These are phyloP conservation scores for Tipula vernalis DNA, from an alignment of 2,888 invertebrate genomes.

Conservation along the genomic window DNA sequence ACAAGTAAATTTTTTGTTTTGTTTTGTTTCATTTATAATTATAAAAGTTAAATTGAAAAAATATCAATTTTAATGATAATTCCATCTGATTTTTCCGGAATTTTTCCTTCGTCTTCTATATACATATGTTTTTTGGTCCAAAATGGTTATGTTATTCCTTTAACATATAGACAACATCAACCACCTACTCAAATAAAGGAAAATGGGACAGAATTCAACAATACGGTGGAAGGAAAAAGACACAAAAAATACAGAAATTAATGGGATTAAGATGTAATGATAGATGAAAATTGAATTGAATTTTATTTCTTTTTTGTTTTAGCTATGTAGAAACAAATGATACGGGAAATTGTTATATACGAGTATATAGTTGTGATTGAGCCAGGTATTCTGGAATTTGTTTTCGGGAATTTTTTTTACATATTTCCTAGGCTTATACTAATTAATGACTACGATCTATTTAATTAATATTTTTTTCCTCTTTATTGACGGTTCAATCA, in stretches of 20 bases:
- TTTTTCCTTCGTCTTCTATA: neutral
- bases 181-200: neutral
- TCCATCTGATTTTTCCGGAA: neutral
- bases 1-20: neutral
- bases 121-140: neutral
- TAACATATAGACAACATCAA: neutral
- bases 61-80: slow-evolving; percentile 4
- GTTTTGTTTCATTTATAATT: neutral
- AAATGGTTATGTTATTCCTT: neutral
- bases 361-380: too few relatives aligned
- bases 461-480: too few relatives aligned
- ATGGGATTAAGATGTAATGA: neutral
- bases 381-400: too few relatives aligned
- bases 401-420: too few relatives aligned
- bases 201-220: neutral
- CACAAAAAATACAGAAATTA: neutral
- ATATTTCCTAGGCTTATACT: too few relatives aligned
- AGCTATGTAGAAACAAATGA: too few relatives aligned
- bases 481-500: too few relatives aligned
- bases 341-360: too few relatives aligned
- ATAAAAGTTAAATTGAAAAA: slow-evolving; percentile 4
- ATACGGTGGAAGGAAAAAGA: neutral
- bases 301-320: neutral
- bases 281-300: neutral
- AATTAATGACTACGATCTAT: too few relatives aligned